Base-by-base conservation (phyloP, 2,113 vertebrate species). In the Cygnus atratus region DNA sequence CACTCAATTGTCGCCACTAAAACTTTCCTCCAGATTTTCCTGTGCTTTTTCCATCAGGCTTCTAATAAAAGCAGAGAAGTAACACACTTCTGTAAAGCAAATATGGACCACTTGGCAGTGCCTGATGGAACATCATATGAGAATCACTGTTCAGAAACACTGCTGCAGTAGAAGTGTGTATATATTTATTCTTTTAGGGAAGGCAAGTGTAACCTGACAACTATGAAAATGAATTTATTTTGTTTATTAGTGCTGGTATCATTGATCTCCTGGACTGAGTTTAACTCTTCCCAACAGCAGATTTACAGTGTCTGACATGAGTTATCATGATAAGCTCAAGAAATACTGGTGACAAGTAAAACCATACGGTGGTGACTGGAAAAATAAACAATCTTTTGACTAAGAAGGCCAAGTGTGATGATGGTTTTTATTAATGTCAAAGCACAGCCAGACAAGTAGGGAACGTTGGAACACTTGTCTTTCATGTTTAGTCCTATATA, bases 81-180 rank as follows among this genome's bases (percentile, higher is more conserved):
- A 79, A 22, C 37, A 43, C 1, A 0, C 11, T 89, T 81, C 29
- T 63, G n/a, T 91, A 81, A 78, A 52, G 43, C 19, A 87, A 46
- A 72, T 41, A 8, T 6, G 14, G 8, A 28, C 52, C 11, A 6
- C 29, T 92, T 86, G 58, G 50, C 86, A 75, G 43, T 57, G 61
- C 71, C 43, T 57, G 48, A 24, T 77, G 68, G 48, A 72, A 50
- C 11, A 24, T 87, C 2, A 0, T 59, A 79, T 71, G 62, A 46
- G 87, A 91, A 52, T 35, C 70, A 10, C 70, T 84, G 33, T 57
- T 90, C 86, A 61, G 66, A 87, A 94, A 73, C 43, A 28, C 21
- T 63, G 74, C 74, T 90, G 73, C 75, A 74, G 61, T 50, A 62
- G 55, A 39, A 90, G 59, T 58, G 20, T 29, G 19, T 39, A 31